Conservation (phyloP, 2,113 vertebrate species). For the Ranitomeya variabilis region DNA sequence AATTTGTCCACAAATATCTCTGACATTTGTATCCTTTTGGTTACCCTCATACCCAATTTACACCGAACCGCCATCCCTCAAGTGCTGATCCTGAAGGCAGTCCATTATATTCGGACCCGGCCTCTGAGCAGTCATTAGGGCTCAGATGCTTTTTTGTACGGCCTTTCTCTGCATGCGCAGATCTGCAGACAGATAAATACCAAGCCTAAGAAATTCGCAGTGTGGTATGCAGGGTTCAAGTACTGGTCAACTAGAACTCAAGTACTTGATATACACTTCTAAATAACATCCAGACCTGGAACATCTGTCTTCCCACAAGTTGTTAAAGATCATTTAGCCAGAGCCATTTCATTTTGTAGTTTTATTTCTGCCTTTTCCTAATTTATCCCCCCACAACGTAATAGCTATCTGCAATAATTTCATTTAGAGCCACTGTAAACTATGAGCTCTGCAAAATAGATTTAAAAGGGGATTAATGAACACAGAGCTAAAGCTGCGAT, state of each 20-base stretch:
- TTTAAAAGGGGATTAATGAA: conserved; percentile 11
- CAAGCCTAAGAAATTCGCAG: conserved; percentile 75
- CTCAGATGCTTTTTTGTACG: not conserved
- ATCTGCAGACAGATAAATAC: conserved; percentile 78
- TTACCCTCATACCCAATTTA: not conserved
- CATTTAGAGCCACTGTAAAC: conserved; percentile 7
- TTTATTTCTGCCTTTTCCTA: conserved; percentile 46
- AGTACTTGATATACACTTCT: conserved; percentile 73
- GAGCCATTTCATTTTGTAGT: conserved; percentile 71
- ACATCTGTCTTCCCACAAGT: conserved; percentile 76
- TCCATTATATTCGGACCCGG: not conserved
- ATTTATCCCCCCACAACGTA: not conserved
- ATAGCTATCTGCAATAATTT: not conserved
- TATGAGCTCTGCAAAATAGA: not conserved
- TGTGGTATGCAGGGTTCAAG: conserved; percentile 80
- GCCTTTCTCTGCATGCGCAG: conserved; percentile 61
- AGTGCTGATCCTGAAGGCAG: not conserved
- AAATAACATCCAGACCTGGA: conserved; percentile 76
- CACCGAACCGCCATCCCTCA: not conserved
- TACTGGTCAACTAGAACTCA: conserved; percentile 80
- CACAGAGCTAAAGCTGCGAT: not conserved
- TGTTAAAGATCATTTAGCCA: conserved; percentile 72
- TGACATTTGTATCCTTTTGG: not conserved
- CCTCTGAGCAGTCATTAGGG: not conserved
- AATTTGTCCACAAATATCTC: not conserved